These are phyloP conservation scores for Caiman crocodilus DNA, from an alignment of 2,797 vertebrate genomes.

Conservation along the genomic window DNA sequence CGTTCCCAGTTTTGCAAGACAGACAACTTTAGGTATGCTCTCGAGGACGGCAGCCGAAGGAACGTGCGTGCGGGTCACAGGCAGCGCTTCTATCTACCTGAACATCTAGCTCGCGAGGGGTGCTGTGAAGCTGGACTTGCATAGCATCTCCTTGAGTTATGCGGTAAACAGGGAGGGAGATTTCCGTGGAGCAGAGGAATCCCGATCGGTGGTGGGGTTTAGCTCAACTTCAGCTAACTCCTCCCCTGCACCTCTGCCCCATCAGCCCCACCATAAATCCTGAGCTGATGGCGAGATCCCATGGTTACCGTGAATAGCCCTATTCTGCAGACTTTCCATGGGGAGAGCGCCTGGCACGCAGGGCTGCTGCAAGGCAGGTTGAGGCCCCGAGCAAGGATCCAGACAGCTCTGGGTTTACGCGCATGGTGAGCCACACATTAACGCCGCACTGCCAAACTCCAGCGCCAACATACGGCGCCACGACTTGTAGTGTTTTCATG, in stretches of 20 bases:
- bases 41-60: conserved; percentile 10
- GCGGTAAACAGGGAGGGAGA: conserved; percentile 73
- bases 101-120: conserved; percentile 63
- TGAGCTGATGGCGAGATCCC: conserved; percentile 65
- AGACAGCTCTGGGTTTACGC: rapidly evolving
- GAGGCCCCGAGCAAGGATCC: not conserved
- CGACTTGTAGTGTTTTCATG: rapidly evolving
- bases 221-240: conserved; percentile 46
- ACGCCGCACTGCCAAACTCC: not conserved
- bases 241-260: conserved; percentile 17
- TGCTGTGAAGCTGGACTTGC: conserved; percentile 70
- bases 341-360: not conserved
- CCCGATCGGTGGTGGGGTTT: conserved; percentile 55
- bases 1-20: conserved; percentile 21
- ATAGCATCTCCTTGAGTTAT: conserved; percentile 80
- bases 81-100: conserved; percentile 48
- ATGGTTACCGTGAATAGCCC: conserved; percentile 72
- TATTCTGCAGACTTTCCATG: conserved; percentile 4
- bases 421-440: not conserved
- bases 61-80: conserved; percentile 58
- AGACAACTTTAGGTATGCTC: conserved; percentile 40
- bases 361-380: not conserved
- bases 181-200: conserved; percentile 66
- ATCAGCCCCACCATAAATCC: conserved; percentile 48
- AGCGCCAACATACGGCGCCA: rapidly evolving